phyloP scores from a whole-genome alignment of 1,140 invertebrate genomes.

The Choristoneura fumiferana region DNA sequence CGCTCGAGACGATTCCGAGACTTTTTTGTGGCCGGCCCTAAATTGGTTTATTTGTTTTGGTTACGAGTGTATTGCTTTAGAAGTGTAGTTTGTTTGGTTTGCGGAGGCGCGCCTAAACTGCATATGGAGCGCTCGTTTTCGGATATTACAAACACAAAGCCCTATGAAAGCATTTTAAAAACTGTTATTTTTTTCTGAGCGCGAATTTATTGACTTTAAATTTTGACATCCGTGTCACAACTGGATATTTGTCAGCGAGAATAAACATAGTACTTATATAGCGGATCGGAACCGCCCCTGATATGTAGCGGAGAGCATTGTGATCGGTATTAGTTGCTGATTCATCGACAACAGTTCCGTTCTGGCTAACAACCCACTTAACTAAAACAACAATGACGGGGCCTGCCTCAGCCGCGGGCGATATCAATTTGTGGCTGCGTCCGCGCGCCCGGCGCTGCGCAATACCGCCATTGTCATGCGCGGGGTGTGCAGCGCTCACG shows the following conservation, averaged over 20 bases:
- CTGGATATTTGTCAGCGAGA: constrained; percentile 24
- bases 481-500: constrained; percentile 21
- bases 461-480: constrained; percentile 18
- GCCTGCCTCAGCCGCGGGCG: constrained; percentile 6
- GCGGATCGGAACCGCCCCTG: constrained; percentile 26
- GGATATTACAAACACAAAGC: constrained; percentile 7
- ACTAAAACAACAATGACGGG: constrained; percentile 23
- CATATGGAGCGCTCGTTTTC: constrained; percentile 39
- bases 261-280: constrained; percentile 21
- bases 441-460: constrained; percentile 17
- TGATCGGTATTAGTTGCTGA: constrained; percentile 28
- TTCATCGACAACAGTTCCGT: constrained; percentile 21
- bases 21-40: constrained; percentile 63
- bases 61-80: constrained; percentile 59
- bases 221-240: constrained; percentile 24
- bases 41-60: constrained; percentile 76
- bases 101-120: constrained; percentile 45
- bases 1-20: constrained; percentile 45
- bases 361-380: constrained; percentile 27
- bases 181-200: constrained; percentile 7
- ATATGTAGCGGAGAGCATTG: constrained; percentile 24
- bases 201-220: constrained; percentile 19
- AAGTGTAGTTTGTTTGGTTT: constrained; percentile 59
- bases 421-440: constrained; percentile 25
- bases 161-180: neutral